Percentiles rank a stretch among this genome's conserved stretches.
phyloP scores from a whole-genome alignment of 2,113 vertebrate species.

The Bufo bufo region DNA sequence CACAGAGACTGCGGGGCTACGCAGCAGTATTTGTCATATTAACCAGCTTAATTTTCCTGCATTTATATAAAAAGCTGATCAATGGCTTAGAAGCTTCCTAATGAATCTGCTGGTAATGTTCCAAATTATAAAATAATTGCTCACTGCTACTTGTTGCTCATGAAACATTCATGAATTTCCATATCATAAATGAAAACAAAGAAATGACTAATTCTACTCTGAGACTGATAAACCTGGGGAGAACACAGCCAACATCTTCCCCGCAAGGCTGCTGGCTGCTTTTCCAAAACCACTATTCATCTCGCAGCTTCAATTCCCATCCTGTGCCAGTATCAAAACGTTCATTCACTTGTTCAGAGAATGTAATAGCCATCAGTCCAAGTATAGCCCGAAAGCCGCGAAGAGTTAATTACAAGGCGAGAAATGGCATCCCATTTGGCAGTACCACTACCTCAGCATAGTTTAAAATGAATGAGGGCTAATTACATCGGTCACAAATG shows the following conservation, averaged over 20 bases:
- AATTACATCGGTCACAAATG: conserved; percentile 38
- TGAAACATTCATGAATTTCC: conserved; percentile 44
- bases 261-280: conserved; percentile 19
- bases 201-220: conserved; percentile 22
- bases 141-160: conserved; percentile 14
- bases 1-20: neutral
- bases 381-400: neutral
- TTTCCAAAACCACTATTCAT: conserved; percentile 27
- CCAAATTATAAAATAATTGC: conserved; percentile 33
- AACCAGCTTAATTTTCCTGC: conserved; percentile 11
- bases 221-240: conserved; percentile 26
- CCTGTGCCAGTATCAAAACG: conserved; percentile 11
- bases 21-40: conserved; percentile 18
- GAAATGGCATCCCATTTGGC: conserved; percentile 22
- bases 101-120: conserved; percentile 34
- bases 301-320: conserved; percentile 18
- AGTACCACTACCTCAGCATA: neutral
- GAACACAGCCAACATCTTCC: neutral
- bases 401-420: conserved; percentile 43
- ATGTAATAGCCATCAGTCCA: neutral
- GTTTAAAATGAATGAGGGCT: conserved; percentile 37
- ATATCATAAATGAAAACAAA: conserved; percentile 38
- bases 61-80: conserved; percentile 5
- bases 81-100: conserved; percentile 23
- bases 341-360: neutral